Percentiles rank a stretch among this genome's conserved stretches.
Conservation (phyloP, 2,888 invertebrate species). For the Dolomedes plantarius region DNA sequence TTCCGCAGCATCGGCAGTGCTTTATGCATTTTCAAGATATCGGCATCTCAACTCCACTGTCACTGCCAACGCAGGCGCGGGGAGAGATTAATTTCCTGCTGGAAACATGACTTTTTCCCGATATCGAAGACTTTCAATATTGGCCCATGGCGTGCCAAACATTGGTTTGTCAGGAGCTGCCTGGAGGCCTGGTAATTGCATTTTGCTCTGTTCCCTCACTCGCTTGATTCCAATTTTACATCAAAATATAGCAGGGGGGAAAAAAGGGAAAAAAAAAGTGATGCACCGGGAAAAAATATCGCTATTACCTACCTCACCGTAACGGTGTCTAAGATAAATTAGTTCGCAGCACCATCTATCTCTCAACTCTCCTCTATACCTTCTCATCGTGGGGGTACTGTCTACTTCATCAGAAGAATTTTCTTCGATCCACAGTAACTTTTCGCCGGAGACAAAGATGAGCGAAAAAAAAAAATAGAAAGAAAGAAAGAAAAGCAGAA, state of each 20-base stretch:
- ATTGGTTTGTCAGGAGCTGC: conserved; percentile 59
- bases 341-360: conserved; percentile 57
- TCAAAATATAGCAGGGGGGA: conserved; percentile 22
- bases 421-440: conserved; percentile 64
- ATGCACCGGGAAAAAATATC: conserved; percentile 30
- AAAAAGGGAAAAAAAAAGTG: conserved; percentile 3
- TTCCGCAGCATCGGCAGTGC: not conserved
- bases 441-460: conserved; percentile 27
- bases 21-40: not conserved
- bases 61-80: not conserved
- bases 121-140: conserved; percentile 70
- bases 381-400: conserved; percentile 1
- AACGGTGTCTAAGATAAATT: conserved; percentile 69
- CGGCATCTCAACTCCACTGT: conserved; percentile 30
- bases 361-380: conserved; percentile 19
- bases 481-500: conserved; percentile 12
- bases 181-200: conserved; percentile 43
- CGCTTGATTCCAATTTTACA: conserved; percentile 66
- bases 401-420: conserved; percentile 65
- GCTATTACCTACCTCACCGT: conserved; percentile 62
- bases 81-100: conserved; percentile 64
- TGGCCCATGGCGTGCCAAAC: conserved; percentile 69
- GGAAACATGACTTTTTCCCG: conserved; percentile 68
- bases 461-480: conserved; percentile 1
- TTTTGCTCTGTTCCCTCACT: conserved; percentile 36